phyloP scores from a whole-genome alignment of 1,140 invertebrate genomes.

The Melipona quadrifasciata region DNA sequence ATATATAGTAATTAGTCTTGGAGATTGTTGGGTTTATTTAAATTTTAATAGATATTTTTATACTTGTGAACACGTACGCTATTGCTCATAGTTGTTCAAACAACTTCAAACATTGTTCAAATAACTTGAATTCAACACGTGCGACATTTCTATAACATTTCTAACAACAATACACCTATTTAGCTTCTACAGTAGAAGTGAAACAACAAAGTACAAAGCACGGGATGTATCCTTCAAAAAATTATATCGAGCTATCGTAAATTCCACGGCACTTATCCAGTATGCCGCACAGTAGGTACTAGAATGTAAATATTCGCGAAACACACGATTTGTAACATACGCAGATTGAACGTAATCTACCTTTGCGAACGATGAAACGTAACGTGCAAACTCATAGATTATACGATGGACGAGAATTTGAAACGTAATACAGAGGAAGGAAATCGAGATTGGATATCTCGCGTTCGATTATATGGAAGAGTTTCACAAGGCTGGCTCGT shows the following conservation, averaged over 20 bases:
- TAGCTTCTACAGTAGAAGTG: no score
- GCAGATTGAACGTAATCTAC: no score
- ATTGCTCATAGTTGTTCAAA: neutral
- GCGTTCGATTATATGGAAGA: neutral
- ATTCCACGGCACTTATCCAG: neutral
- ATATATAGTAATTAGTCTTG: no score
- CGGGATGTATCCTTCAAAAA: no score
- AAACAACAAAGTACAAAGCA: no score
- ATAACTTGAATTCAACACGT: neutral
- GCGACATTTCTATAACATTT: neutral
- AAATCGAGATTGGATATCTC: neutral
- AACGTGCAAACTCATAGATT: neutral
- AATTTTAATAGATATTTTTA: no score
- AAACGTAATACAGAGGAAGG: neutral
- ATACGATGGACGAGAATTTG: neutral
- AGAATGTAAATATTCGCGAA: neutral
- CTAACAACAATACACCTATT: no score
- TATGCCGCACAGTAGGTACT: neutral
- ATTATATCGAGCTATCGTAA: neutral
- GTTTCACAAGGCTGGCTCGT: neutral
- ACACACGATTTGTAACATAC: neutral
- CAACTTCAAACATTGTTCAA: neutral
- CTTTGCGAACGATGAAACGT: no score
- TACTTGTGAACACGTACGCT: no score
- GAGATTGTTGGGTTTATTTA: no score